Evolutionary conservation across 2,113 vertebrate species (phyloP).

Genomic region (Irena cyanogastra): DNA sequence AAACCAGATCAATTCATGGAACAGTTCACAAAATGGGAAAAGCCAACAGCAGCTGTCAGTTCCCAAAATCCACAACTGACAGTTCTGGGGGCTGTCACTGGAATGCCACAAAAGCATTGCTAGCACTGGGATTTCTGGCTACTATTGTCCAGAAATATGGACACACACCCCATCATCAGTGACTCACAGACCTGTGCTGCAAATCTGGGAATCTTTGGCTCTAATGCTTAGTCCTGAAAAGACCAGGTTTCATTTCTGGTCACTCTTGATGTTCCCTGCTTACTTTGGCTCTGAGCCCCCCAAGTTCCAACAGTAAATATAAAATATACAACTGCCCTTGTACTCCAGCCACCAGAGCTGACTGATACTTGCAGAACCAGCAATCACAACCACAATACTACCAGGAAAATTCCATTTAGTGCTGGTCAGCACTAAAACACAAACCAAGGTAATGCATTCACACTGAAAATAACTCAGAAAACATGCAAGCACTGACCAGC

Average conservation of each 20-base stretch:
- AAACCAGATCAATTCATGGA: background rate
- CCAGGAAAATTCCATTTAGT: background rate
- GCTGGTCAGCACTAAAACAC: background rate
- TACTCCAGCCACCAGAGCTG: background rate
- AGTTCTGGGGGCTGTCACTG: background rate
- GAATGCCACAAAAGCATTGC: background rate
- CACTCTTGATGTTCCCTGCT: background rate
- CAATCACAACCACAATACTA: background rate
- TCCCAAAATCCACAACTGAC: background rate
- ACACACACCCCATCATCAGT: background rate
- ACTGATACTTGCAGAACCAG: background rate
- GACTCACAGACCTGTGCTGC: background rate
- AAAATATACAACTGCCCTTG: background rate
- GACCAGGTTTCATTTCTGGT: background rate
- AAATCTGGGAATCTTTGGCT: background rate
- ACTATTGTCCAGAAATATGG: rapidly evolving
- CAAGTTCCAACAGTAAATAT: background rate
- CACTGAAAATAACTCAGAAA: background rate
- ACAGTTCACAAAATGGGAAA: background rate
- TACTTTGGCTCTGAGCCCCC: background rate
- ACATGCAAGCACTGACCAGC: background rate
- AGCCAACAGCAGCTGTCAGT: background rate
- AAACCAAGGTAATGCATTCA: background rate
- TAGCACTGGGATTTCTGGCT: background rate
- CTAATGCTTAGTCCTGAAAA: background rate